Percentiles rank a stretch among this genome's conserved stretches.
These are phyloP conservation scores for Naja naja DNA, from an alignment of 2,113 vertebrate genomes.

Conservation along the genomic window DNA sequence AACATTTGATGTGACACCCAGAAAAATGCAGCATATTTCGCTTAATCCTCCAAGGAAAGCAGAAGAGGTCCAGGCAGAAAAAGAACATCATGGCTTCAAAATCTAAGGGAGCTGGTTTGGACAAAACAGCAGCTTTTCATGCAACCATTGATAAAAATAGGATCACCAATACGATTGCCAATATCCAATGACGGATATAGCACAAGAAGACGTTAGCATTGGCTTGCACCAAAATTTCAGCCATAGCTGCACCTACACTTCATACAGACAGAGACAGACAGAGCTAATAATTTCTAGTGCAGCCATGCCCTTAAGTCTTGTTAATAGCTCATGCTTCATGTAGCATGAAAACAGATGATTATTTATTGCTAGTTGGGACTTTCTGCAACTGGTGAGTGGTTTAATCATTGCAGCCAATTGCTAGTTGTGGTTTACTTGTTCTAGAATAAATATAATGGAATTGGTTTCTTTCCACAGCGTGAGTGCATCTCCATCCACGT, in stretches of 20 bases:
- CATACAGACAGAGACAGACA: background rate
- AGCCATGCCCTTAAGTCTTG: background rate
- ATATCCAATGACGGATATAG: no score
- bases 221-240: no score
- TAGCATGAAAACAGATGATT: background rate
- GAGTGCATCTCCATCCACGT: slow-evolving; percentile 74
- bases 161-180: no score
- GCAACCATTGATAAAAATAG: no score
- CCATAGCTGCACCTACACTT: background rate
- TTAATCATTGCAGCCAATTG: background rate
- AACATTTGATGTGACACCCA: no score
- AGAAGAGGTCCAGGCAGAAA: no score
- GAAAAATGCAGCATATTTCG: no score
- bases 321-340: background rate
- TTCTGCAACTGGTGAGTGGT: background rate
- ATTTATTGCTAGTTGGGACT: background rate
- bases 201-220: background rate
- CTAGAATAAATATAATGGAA: no score
- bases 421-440: background rate
- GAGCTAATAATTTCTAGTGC: background rate
- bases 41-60: no score
- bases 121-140: no score
- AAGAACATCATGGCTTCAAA: no score
- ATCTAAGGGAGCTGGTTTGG: no score
- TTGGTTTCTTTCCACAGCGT: slow-evolving; percentile 50